phyloP scores from a whole-genome alignment of 1,140 invertebrate species.

The Leptonema lineaticorne region DNA sequence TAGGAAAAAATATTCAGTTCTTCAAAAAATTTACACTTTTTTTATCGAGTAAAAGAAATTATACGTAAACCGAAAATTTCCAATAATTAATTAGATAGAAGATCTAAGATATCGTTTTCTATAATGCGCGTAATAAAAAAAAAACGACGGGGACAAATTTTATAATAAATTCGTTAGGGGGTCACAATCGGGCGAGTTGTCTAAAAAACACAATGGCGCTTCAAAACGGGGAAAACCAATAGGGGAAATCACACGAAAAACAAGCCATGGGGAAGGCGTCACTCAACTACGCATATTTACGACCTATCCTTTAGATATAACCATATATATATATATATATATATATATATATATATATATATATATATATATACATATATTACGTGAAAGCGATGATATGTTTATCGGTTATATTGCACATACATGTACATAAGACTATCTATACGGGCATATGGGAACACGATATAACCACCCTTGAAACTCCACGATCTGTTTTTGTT shows the following conservation, averaged over 20 bases:
- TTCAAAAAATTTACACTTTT: too few species aligned
- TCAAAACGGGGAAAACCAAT: conserved; percentile 15
- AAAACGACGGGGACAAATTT: neutral
- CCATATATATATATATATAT: neutral
- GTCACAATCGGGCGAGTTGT: conserved; percentile 8
- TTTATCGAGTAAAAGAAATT: too few species aligned
- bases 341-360: too few species aligned
- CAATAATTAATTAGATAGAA: too few species aligned
- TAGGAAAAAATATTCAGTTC: too few species aligned
- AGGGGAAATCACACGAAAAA: conserved; percentile 25
- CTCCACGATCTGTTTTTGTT: conserved; percentile 5
- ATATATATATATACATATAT: too few species aligned
- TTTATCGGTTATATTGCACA: conserved; percentile 5
- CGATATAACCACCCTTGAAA: neutral
- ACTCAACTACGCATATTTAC: conserved; percentile 24
- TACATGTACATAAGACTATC: neutral
- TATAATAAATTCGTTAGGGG: conserved; percentile 2
- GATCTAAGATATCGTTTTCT: too few species aligned
- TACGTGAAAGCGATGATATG: neutral
- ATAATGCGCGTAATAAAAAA: too few species aligned
- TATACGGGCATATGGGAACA: neutral
- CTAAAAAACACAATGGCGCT: neutral
- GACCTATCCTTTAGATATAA: neutral
- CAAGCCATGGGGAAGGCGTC: conserved; percentile 17
- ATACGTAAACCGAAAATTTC: too few species aligned